Evolutionary conservation across 1,140 invertebrate species (phyloP).

Genomic region (Drosophila saltans): DNA sequence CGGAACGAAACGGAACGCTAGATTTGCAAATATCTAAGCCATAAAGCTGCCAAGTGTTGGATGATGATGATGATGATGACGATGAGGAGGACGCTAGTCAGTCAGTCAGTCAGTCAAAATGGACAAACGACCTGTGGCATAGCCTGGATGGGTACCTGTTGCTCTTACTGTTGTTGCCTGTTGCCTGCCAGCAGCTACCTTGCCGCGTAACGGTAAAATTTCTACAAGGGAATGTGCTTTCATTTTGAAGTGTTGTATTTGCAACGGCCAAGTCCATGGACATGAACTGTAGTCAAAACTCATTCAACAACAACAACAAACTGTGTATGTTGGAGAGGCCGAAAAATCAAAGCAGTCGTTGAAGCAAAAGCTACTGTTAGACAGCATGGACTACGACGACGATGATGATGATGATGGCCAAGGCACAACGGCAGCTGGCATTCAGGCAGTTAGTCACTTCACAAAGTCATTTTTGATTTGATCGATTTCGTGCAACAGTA

Average conservation of each 20-base stretch:
- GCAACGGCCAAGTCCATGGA: constrained; percentile 41
- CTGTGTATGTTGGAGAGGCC: constrained; percentile 29
- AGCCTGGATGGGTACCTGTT: constrained; percentile 51
- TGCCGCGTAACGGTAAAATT: constrained; percentile 73
- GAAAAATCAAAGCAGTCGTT: constrained; percentile 57
- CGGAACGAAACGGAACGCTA: constrained; percentile 42
- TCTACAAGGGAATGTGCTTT: constrained; percentile 82
- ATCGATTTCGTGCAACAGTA: constrained; percentile 76
- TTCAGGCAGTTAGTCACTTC: constrained; percentile 80
- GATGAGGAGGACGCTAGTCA: constrained; percentile 37
- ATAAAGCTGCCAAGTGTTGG: constrained; percentile 79
- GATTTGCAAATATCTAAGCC: constrained; percentile 78
- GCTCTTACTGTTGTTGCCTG: neutral
- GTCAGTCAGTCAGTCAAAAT: constrained; percentile 32
- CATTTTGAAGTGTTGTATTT: constrained; percentile 69
- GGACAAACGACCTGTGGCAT: constrained; percentile 70
- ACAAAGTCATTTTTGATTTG: constrained; percentile 82
- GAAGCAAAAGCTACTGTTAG: constrained; percentile 59
- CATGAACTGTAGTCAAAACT: constrained; percentile 38
- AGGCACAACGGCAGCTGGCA: constrained; percentile 69
- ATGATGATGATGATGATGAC: constrained; percentile 50
- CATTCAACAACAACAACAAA: constrained; percentile 20
- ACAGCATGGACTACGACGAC: constrained; percentile 30
- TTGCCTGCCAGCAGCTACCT: constrained; percentile 20
- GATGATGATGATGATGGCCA: constrained; percentile 34